Conservation (phyloP, 2,888 invertebrate species). For the Eupithecia pulchellata region DNA sequence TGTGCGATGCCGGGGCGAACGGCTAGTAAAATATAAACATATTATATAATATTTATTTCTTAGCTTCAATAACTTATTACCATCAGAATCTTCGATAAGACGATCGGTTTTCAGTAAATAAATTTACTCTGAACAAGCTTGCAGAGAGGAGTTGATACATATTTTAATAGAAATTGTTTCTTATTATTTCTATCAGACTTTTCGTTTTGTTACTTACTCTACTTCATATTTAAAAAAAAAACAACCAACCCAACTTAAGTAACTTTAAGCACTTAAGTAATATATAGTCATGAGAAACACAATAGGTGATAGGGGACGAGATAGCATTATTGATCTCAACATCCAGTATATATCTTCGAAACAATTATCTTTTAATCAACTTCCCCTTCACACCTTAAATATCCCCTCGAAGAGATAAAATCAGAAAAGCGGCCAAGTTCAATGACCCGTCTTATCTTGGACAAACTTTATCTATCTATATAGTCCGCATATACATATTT, state of each 20-base stretch:
- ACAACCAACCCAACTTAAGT: too few species aligned
- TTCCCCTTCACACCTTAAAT: conserved; percentile 40
- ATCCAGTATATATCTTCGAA: conserved; percentile 22
- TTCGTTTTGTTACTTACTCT: not conserved
- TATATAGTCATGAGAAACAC: conserved; percentile 5
- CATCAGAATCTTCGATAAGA: not conserved
- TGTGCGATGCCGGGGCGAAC: too few species aligned
- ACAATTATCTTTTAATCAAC: conserved; percentile 40
- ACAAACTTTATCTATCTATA: conserved; percentile 71
- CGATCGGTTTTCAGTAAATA: not conserved
- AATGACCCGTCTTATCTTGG: conserved; percentile 75
- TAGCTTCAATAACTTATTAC: not conserved
- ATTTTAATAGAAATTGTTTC: not conserved
- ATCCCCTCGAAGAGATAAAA: conserved; percentile 23
- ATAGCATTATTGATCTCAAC: conserved; percentile 32
- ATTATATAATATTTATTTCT: not conserved
- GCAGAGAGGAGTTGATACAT: too few species aligned
- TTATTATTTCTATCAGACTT: not conserved
- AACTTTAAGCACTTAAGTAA: not conserved
- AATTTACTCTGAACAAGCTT: not conserved
- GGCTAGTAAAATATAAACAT: too few species aligned
- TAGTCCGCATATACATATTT: conserved; percentile 71
- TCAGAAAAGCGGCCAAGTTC: conserved; percentile 66
- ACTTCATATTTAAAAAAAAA: too few species aligned
- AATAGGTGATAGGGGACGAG: conserved; percentile 14